A percentile compares a stretch with the other conserved stretches of the same genome.
Evolutionary conservation across 2,888 invertebrate species (phyloP).

Genomic region (Sinohyriopsis cumingii): DNA sequence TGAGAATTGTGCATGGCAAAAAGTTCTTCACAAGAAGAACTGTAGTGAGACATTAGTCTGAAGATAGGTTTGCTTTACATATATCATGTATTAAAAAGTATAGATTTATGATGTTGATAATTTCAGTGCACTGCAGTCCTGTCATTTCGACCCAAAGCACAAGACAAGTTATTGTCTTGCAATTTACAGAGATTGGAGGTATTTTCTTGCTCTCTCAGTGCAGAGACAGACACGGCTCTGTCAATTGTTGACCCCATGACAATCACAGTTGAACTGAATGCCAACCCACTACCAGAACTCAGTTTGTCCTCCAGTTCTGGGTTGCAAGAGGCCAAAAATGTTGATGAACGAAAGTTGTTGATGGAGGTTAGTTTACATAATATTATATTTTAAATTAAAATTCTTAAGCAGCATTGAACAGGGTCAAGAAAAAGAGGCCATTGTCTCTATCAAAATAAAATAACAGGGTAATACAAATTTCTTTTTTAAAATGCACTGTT

Average conservation of each 20-base stretch:
- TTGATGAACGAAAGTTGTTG: conserved; percentile 59
- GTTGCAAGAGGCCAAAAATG: conserved; percentile 57
- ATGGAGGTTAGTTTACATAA: conserved; percentile 57
- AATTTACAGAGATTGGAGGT: conserved; percentile 91
- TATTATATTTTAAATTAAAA: too few species aligned
- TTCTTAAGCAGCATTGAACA: neutral
- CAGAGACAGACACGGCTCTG: conserved; percentile 93
- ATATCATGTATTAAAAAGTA: too few species aligned
- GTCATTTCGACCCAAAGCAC: conserved; percentile 81
- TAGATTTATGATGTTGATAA: neutral
- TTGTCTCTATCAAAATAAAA: too few species aligned
- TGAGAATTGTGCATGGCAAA: too few species aligned
- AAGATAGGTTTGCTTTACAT: too few species aligned
- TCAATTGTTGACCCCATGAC: conserved; percentile 95
- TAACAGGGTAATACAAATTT: neutral
- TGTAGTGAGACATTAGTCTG: too few species aligned
- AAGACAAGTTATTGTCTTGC: conserved; percentile 86
- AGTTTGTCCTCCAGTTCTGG: conserved; percentile 52
- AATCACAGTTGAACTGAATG: conserved; percentile 73
- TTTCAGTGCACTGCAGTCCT: conserved; percentile 89
- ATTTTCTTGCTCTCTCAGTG: conserved; percentile 91
- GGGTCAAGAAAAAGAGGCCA: too few species aligned
- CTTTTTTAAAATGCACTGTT: neutral
- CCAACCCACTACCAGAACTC: conserved; percentile 57
- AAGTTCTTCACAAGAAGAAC: too few species aligned